Conservation (phyloP, 1,140 invertebrate genomes). For the Adoxophyes honmai region DNA sequence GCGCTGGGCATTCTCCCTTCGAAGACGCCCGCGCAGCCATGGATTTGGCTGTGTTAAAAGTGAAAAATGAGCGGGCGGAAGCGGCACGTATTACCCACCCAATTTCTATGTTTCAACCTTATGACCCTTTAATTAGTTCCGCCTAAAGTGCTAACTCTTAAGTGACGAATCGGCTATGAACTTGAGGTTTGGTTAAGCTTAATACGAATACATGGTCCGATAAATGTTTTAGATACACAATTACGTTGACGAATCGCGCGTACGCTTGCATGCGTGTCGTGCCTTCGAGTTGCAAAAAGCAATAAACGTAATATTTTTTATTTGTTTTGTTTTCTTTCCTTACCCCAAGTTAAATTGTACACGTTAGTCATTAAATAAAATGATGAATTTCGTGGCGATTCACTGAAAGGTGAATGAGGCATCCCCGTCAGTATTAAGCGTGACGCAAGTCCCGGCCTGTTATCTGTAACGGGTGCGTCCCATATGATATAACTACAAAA, state of each 20-base stretch:
- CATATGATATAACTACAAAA: too few species aligned
- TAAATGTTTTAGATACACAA: conserved; percentile 40
- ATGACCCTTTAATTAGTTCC: conserved; percentile 65
- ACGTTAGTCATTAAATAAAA: background rate
- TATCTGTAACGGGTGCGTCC: background rate
- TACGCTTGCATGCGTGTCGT: conserved; percentile 57
- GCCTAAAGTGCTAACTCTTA: conserved; percentile 55
- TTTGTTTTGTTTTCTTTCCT: conserved; percentile 45
- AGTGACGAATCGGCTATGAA: conserved; percentile 48
- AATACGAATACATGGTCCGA: conserved; percentile 42
- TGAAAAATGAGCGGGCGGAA: conserved; percentile 78
- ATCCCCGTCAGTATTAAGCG: background rate
- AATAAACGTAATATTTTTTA: conserved; percentile 74
- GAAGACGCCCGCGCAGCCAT: conserved; percentile 93
- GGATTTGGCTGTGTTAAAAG: conserved; percentile 89
- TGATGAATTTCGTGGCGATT: background rate
- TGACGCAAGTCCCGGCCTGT: conserved; percentile 6
- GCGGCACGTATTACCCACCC: conserved; percentile 35
- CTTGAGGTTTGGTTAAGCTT: conserved; percentile 31
- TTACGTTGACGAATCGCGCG: conserved; percentile 74
- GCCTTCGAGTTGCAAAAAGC: conserved; percentile 72
- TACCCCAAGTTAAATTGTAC: background rate
- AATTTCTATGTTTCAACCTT: conserved; percentile 53
- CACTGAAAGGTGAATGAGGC: background rate
- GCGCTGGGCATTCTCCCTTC: conserved; percentile 88